phyloP scores from a whole-genome alignment of 2,113 vertebrate genomes.

The Corydoras maculifer region DNA sequence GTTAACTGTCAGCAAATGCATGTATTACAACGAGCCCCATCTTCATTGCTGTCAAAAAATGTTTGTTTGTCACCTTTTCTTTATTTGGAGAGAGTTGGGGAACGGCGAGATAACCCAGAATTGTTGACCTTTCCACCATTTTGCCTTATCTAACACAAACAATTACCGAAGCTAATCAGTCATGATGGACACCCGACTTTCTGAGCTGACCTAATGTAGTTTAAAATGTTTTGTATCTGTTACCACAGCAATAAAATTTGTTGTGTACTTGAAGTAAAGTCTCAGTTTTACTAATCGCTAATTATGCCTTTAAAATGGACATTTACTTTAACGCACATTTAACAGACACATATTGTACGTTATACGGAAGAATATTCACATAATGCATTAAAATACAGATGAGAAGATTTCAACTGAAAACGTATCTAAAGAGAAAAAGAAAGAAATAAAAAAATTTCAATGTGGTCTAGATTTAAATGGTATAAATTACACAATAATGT shows the following conservation, averaged over 20 bases:
- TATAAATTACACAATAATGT: too few species aligned
- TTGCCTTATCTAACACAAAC: slow-evolving; percentile 46
- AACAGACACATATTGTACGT: too few species aligned
- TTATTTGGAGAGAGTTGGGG: slow-evolving; percentile 24
- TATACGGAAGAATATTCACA: too few species aligned
- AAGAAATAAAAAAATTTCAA: too few species aligned
- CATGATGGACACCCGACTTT: slow-evolving; percentile 7
- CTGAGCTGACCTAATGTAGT: slow-evolving; percentile 23
- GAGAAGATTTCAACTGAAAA: too few species aligned
- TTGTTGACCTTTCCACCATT: slow-evolving; percentile 43
- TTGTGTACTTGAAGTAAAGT: background rate
- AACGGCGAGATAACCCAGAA: slow-evolving; percentile 38
- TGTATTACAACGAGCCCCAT: background rate
- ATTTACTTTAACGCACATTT: too few species aligned
- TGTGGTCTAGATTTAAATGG: too few species aligned
- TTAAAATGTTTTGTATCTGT: slow-evolving; percentile 15
- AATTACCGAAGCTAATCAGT: slow-evolving; percentile 34
- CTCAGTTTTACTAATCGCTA: too few species aligned
- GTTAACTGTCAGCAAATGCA: slow-evolving; percentile 2
- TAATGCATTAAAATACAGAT: too few species aligned
- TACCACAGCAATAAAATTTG: slow-evolving; percentile 20
- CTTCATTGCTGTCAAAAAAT: slow-evolving; percentile 5
- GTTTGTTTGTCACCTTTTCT: slow-evolving; percentile 25
- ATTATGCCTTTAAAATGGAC: too few species aligned
- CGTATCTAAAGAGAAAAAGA: too few species aligned